Percentiles rank a stretch among this genome's conserved stretches.
These are phyloP conservation scores for Aleiodes testaceus DNA, from an alignment of 2,888 invertebrate species.

Conservation along the genomic window DNA sequence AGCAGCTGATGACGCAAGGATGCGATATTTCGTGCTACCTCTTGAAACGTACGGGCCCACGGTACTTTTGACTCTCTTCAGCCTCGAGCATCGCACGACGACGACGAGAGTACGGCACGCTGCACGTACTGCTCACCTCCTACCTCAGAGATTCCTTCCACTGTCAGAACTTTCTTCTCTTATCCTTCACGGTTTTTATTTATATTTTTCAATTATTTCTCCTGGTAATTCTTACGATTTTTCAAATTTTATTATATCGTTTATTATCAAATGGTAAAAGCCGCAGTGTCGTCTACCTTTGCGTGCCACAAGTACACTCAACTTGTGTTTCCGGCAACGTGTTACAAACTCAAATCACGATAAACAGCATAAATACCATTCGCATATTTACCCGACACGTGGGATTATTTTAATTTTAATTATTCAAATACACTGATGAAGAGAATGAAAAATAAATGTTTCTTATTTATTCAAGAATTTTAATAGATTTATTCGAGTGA, in stretches of 20 bases:
- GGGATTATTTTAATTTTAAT: slow-evolving; percentile 27
- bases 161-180: slow-evolving; percentile 7
- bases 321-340: slow-evolving; percentile 39
- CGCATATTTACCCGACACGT: slow-evolving; percentile 26
- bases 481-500: too few relatives aligned
- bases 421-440: background rate
- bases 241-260: too few relatives aligned
- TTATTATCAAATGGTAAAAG: background rate
- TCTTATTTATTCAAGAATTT: too few relatives aligned
- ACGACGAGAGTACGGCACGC: slow-evolving; percentile 47
- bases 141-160: slow-evolving; percentile 31
- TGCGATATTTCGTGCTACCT: slow-evolving; percentile 53
- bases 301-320: slow-evolving; percentile 44
- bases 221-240: too few relatives aligned
- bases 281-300: slow-evolving; percentile 8
- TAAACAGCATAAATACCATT: slow-evolving; percentile 26
- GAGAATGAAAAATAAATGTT: background rate
- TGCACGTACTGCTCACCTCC: slow-evolving; percentile 45
- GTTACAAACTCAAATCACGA: slow-evolving; percentile 35
- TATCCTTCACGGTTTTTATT: background rate
- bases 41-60: slow-evolving; percentile 51
- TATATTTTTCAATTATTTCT: too few relatives aligned
- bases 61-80: slow-evolving; percentile 50
- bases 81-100: slow-evolving; percentile 53
- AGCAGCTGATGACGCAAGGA: slow-evolving; percentile 43